Evolutionary conservation across 2,113 vertebrate species (phyloP), one percentile per base, ranked within the genome.

Genomic region (Acinonyx jubatus): DNA sequence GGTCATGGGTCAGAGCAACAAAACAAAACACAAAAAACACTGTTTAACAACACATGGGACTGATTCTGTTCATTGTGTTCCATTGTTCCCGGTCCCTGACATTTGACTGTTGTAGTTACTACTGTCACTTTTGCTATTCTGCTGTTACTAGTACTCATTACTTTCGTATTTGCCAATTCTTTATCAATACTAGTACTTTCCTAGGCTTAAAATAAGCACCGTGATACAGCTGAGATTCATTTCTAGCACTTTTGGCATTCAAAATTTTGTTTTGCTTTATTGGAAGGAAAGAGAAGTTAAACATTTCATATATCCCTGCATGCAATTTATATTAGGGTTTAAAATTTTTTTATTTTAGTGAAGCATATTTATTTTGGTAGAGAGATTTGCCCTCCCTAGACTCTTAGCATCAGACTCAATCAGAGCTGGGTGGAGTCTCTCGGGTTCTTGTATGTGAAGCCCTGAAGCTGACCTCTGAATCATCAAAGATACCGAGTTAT

Each of bases 11-110:
- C 45, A 85, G 23, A 55, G 31, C 41, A 48, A 78, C 41, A 78
- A 48, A 78, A 88, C 23, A 63, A 63, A 94, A 95, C 74, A 96
- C 97, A 98, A 98, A 96, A 96, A 97, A 97, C 94, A 83, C 33
- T 92, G 95, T 91, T 97, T 89, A 93, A 92, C 63, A 98, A 91
- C 95, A 98, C 73, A 88, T 92, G 93, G 95, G 92, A 94, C 96
- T 97, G 94, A 96, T 63, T 94, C 78, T 45, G 78, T 38, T 11
- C 21, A 52, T 73, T 65, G 18, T 18, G 36, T 63, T 36, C 65
- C 48, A 92, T 73, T 87, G 76, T 83, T 96, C 74, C 55, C 27
- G 1, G 69, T 74, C 92, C 78, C 71, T 92, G 90, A 91, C 25
- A 33, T 80, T 7, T 69, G 55, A 48, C 38, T 41, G 25, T 63